Evolutionary conservation across 2,797 vertebrate species (phyloP), one percentile per base, ranked within the genome.

Genomic region (Ctenopoma multispine): DNA sequence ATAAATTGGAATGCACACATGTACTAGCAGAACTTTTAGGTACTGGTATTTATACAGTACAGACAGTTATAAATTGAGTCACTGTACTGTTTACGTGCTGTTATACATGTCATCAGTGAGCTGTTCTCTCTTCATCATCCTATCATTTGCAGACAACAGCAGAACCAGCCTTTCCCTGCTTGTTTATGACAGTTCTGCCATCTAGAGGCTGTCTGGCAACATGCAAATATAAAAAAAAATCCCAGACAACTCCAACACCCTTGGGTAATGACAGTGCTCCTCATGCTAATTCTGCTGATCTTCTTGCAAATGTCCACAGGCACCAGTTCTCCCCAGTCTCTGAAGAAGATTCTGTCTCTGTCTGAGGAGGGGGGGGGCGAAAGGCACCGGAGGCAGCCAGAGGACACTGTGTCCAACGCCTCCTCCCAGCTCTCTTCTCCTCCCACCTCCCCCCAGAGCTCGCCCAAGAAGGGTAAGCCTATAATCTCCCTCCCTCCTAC

Each of bases 261-360:
- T 41, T 1, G 2, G 60, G 75, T 54, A n/a, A 46, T 76, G 77
- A 65, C 79, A 61, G 10, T 3, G 58, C 59, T 75, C 79, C 82
- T 73, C 64, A 47, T 81, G 65, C 72, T 90, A 79, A 84, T 80
- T 89, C 63, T 63, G 59, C 75, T 87, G 75, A 58, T 88, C 77
- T 78, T 65, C 50, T 74, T 40, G 20, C 63, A 72, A 61, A 84
- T 77, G 69, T 87, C 70, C 63, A 69, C 80, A 99, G 98, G 98
- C 80, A 99, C 96, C 78, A 99, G 97, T 79, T 99, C 98, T 14
- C 98, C 97, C 0, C 97, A 98, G 94, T 97, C 97, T 88, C 95
- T 99, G 93, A 99, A 99, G 95, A 99, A 99, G 94, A 99, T 99
- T 72, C 95, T 99, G 86, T 97, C 98, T 17, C 93, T 99, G 86